Percentiles rank a stretch among this genome's conserved stretches.
These are phyloP conservation scores for Ianthella basta DNA, from an alignment of 37 sponge, comb jelly and placozoan species.

Conservation along the genomic window DNA sequence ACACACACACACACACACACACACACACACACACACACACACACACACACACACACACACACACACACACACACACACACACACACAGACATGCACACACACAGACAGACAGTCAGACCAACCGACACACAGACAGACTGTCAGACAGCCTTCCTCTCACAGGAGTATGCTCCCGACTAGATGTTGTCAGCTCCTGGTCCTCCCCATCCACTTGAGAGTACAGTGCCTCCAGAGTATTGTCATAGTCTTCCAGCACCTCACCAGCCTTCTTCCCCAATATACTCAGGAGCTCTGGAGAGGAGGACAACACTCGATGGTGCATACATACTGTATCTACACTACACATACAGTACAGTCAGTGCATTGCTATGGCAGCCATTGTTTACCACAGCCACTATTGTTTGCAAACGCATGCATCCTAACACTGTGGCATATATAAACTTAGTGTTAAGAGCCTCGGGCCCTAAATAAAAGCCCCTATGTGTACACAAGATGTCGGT, in stretches of 20 bases:
- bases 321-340: neutral
- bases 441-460: no score
- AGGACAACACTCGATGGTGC: neutral
- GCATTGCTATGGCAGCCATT: neutral
- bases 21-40: no score
- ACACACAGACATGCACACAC: no score
- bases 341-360: neutral
- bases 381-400: neutral
- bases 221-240: neutral
- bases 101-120: conserved; percentile 8
- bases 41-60: no score
- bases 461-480: no score
- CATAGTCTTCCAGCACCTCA: conserved; percentile 70
- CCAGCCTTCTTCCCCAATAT: conserved; percentile 44
- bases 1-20: no score
- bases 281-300: conserved; percentile 43
- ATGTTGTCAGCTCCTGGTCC: neutral
- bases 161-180: conserved; percentile 17
- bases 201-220: neutral
- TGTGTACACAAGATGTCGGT: no score
- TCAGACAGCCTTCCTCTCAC: conserved; percentile 1
- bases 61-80: no score
- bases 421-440: no score
- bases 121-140: conserved; percentile 1
- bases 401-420: neutral